phyloP scores from a whole-genome alignment of 2,888 invertebrate species.

The Clusia tigrina region DNA sequence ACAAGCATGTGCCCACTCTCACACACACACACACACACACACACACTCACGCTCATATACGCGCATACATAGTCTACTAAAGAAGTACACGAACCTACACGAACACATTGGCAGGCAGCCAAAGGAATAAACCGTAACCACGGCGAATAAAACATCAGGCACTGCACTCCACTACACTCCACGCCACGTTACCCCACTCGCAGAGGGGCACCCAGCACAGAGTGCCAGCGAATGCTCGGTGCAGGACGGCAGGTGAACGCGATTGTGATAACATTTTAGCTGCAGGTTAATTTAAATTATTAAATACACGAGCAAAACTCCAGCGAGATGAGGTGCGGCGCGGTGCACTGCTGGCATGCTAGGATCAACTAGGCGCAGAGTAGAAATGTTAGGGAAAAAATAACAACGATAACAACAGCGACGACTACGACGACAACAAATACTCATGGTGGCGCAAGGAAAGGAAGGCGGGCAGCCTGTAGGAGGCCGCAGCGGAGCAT shows the following conservation, averaged over 20 bases:
- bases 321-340: neutral
- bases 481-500: neutral
- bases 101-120: neutral
- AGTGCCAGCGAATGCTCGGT: neutral
- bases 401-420: constrained; percentile 7
- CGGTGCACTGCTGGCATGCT: neutral
- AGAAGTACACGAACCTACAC: too few species aligned
- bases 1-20: too few species aligned
- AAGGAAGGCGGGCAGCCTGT: neutral
- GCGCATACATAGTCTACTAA: too few species aligned
- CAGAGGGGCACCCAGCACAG: too few species aligned
- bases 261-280: constrained; percentile 50
- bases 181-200: too few species aligned
- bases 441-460: neutral
- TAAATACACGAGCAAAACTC: neutral
- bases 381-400: neutral
- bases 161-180: too few species aligned
- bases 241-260: neutral
- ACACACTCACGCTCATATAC: too few species aligned
- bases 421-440: neutral
- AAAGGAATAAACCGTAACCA: neutral
- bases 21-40: too few species aligned
- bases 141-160: neutral
- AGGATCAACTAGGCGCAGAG: neutral
- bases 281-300: constrained; percentile 58